A percentile compares a stretch with the other conserved stretches of the same genome.
These are phyloP conservation scores for Lycodopsis pacificus DNA, from an alignment of 2,797 vertebrate species.

Conservation along the genomic window DNA sequence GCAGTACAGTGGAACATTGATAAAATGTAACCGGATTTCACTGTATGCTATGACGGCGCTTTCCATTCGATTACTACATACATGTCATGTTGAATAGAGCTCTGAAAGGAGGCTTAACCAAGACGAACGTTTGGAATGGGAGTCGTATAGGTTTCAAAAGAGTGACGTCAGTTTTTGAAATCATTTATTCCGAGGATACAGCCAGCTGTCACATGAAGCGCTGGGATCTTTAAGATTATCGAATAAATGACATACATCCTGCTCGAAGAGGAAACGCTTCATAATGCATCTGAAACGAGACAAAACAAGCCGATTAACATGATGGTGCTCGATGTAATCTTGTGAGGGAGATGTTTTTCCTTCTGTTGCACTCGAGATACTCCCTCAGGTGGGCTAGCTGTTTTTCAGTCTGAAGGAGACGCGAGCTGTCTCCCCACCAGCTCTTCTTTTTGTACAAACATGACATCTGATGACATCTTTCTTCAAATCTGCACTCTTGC, in stretches of 20 bases:
- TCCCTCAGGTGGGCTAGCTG: slow-evolving; percentile 15
- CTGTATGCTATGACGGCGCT: slow-evolving; percentile 23
- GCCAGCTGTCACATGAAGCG: slow-evolving; percentile 23
- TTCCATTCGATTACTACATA: slow-evolving; percentile 17
- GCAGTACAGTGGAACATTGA: not conserved
- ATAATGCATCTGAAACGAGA: slow-evolving; percentile 38
- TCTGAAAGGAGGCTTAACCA: slow-evolving; percentile 29
- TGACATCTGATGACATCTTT: slow-evolving; percentile 55
- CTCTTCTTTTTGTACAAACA: slow-evolving; percentile 48
- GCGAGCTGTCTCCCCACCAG: slow-evolving; percentile 44
- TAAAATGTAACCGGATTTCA: slow-evolving; percentile 22
- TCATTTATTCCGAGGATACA: slow-evolving; percentile 47
- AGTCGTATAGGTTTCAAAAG: slow-evolving; percentile 28
- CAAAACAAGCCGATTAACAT: slow-evolving; percentile 56
- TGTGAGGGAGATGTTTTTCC: slow-evolving; percentile 33
- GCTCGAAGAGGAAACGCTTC: slow-evolving; percentile 32
- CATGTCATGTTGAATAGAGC: slow-evolving; percentile 41
- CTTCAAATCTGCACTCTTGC: slow-evolving; percentile 52
- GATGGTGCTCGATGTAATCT: slow-evolving; percentile 52
- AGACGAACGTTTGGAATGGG: slow-evolving; percentile 46
- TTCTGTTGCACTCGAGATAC: slow-evolving; percentile 17
- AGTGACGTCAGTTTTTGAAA: slow-evolving; percentile 31
- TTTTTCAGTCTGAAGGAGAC: slow-evolving; percentile 37
- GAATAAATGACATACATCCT: slow-evolving; percentile 41
- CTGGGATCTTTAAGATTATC: slow-evolving; percentile 52